Evolutionary conservation across 2,113 vertebrate genomes (phyloP).

Genomic region (Psittacula cyanocephala): DNA sequence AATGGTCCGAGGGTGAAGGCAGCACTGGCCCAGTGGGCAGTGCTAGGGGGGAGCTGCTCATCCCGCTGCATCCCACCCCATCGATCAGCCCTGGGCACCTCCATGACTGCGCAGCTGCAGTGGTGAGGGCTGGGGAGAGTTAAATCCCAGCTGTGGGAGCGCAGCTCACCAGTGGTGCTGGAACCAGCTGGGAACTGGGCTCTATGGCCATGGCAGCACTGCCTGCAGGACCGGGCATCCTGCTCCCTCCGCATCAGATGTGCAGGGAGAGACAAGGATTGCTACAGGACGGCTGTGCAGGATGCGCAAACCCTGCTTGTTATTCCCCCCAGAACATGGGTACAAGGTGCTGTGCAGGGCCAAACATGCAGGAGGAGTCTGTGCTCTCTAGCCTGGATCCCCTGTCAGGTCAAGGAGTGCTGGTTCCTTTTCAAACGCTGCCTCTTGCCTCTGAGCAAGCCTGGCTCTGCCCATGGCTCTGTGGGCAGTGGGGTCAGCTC

Average conservation of each 20-base stretch:
- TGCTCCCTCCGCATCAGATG: neutral
- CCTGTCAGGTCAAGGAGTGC: too few species aligned
- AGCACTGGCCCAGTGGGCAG: fast-evolving
- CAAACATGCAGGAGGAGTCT: neutral
- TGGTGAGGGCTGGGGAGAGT: neutral
- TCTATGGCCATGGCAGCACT: neutral
- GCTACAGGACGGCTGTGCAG: neutral
- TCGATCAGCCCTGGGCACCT: neutral
- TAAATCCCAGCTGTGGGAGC: neutral
- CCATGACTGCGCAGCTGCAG: neutral
- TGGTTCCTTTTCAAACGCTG: neutral
- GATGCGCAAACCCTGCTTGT: neutral
- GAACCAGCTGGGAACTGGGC: neutral
- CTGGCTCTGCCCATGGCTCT: neutral
- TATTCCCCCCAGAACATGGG: too few species aligned
- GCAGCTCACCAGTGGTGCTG: neutral
- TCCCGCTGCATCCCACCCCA: neutral
- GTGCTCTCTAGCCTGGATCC: neutral
- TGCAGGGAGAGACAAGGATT: neutral
- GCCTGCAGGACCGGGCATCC: neutral
- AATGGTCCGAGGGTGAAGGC: neutral
- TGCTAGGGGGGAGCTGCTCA: too few species aligned
- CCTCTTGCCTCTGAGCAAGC: neutral
- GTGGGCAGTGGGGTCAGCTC: neutral
- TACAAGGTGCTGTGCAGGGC: neutral